Conservation (phyloP, 2,888 invertebrate species). For the Terebella lapidaria region DNA sequence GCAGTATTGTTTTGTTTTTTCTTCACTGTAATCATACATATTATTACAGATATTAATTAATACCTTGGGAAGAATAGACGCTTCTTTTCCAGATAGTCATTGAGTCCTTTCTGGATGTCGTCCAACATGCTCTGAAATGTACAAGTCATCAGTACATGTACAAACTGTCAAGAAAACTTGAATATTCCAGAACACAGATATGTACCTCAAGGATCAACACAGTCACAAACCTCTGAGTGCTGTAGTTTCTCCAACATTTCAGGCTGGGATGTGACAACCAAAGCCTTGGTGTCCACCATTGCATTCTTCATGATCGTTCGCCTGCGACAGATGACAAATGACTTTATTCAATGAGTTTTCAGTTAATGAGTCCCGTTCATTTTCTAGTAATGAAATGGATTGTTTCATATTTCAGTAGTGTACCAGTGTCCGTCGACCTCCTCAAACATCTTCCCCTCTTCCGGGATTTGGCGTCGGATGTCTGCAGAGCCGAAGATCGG, state of each 20-base stretch:
- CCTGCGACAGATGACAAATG: conserved; percentile 30
- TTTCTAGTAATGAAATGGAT: background rate
- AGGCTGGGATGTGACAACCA: conserved; percentile 48
- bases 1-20: no score
- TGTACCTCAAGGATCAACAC: no score
- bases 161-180: background rate
- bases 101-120: conserved; percentile 50
- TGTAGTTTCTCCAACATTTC: conserved; percentile 50
- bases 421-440: conserved; percentile 50
- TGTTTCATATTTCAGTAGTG: background rate
- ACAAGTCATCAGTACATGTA: no score
- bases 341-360: no score
- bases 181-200: background rate
- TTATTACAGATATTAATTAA: background rate
- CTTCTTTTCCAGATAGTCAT: conserved; percentile 52
- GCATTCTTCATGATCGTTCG: conserved; percentile 47
- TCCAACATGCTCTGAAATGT: conserved; percentile 50
- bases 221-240: conserved; percentile 45
- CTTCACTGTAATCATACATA: no score
- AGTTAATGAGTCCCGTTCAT: no score
- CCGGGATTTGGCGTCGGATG: conserved; percentile 51
- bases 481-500: conserved; percentile 53
- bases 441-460: conserved; percentile 52
- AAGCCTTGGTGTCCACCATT: conserved; percentile 42
- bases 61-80: conserved; percentile 52